Conservation (phyloP, 2,888 invertebrate species). For the Monopis laevigella region DNA sequence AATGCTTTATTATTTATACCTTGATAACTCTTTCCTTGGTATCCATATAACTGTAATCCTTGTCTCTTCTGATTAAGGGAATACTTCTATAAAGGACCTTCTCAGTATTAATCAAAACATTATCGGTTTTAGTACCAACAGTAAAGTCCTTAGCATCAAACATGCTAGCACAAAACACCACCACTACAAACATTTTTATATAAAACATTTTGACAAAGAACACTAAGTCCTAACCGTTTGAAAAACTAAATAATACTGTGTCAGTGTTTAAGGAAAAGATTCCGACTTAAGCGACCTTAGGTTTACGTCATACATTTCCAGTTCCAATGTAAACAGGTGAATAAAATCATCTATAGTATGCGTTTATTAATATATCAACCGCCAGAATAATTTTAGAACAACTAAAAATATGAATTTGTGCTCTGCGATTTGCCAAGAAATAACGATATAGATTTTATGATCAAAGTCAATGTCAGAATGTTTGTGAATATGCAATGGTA, state of each 20-base stretch:
- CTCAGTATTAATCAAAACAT: constrained; percentile 46
- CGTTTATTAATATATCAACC: too few species aligned
- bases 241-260: background rate
- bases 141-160: constrained; percentile 43
- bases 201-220: background rate
- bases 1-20: constrained; percentile 26
- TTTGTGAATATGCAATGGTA: too few species aligned
- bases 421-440: too few species aligned
- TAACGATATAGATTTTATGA: too few species aligned
- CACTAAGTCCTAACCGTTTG: background rate
- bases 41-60: constrained; percentile 46
- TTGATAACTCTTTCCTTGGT: constrained; percentile 45
- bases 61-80: constrained; percentile 41
- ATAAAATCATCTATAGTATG: too few species aligned
- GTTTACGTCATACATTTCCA: constrained; percentile 3
- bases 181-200: constrained; percentile 22
- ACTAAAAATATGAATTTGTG: too few species aligned
- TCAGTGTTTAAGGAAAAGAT: constrained; percentile 5
- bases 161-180: constrained; percentile 31
- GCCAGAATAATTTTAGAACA: too few species aligned
- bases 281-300: constrained; percentile 2
- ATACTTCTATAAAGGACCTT: constrained; percentile 36
- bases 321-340: constrained; percentile 8
- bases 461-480: too few species aligned
- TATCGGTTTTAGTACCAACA: constrained; percentile 42